Evolutionary conservation across 2,113 vertebrate species (phyloP), one percentile per base, ranked within the genome.

Genomic region (Glaucomys volans): DNA sequence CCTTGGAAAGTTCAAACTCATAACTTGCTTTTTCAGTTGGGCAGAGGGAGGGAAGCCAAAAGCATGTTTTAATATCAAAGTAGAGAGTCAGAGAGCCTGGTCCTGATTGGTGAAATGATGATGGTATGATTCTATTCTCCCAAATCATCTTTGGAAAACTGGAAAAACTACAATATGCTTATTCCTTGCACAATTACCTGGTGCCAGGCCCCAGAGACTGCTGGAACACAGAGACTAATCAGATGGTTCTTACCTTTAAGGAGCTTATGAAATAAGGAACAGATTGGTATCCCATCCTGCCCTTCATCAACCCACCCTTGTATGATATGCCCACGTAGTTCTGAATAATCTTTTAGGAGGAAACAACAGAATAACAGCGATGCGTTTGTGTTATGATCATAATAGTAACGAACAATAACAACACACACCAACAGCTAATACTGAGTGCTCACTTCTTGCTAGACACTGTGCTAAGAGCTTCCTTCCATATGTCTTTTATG

Each of bases 91-190:
- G 90, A 93, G 89, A 92, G 75, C 75, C 57, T 79, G 59, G 69
- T 40, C 57, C 96, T 96, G 96, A 96, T 96, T 95, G 95, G 97
- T 94, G 80, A 88, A 40, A 66, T 18, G 37, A 35, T 44, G 90
- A 72, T 97, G 86, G 96, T 74, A 80, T 86, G 95, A 97, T 95
- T 2, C 59, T 47, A 93, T 94, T 95, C 82, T 91, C 74, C 89
- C 93, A 94, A 94, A 93, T 96, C 97, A 91, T 93, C 91, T 97
- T 85, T 75, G 86, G 90, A 80, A 97, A 90, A 92, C 59, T 28
- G 18, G 0, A 30, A 64, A 47, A 74, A 72, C 75, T 75, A 64
- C 80, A 91, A 44, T 72, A 81, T 88, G 82, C 67, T 59, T 86
- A 59, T 79, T 67, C 69, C 87, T 75, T 74, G 85, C 42, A 40